phyloP scores from a whole-genome alignment of 1,140 invertebrate genomes.

The Physella acuta region DNA sequence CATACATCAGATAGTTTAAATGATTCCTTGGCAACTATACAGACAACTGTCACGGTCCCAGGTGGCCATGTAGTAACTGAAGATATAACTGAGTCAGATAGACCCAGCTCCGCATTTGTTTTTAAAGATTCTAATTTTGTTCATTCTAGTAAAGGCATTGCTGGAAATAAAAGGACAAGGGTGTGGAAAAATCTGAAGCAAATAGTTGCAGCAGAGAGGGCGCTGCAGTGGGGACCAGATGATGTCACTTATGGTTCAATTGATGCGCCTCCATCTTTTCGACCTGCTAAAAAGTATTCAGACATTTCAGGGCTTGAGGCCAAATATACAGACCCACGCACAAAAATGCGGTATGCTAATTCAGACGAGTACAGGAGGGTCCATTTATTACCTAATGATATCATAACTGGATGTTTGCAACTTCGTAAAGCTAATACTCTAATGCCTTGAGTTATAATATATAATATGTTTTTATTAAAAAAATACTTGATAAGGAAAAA shows the following conservation, averaged over 20 bases:
- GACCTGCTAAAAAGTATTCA: too few relatives aligned
- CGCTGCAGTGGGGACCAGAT: constrained; percentile 44
- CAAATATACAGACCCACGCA: too few relatives aligned
- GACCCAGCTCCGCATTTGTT: constrained; percentile 29
- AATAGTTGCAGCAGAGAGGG: constrained; percentile 46
- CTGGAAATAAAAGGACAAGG: constrained; percentile 49
- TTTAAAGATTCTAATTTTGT: constrained; percentile 59
- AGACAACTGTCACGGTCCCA: not conserved
- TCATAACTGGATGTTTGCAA: too few relatives aligned
- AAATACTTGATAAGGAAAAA: too few relatives aligned
- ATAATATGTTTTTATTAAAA: too few relatives aligned
- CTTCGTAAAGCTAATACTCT: too few relatives aligned
- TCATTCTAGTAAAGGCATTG: constrained; percentile 52
- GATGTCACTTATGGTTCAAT: constrained; percentile 52
- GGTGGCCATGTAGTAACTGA: constrained; percentile 10
- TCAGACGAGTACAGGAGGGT: too few relatives aligned
- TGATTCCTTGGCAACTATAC: not conserved
- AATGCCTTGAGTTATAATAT: too few relatives aligned
- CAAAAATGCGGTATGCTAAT: too few relatives aligned
- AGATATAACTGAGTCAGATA: constrained; percentile 30
- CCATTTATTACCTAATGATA: too few relatives aligned
- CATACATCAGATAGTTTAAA: not conserved
- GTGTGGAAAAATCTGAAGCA: constrained; percentile 59
- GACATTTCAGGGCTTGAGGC: too few relatives aligned
- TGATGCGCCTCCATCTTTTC: too few relatives aligned